Conservation (phyloP, 2,888 invertebrate genomes). For the Epiblema foenella region DNA sequence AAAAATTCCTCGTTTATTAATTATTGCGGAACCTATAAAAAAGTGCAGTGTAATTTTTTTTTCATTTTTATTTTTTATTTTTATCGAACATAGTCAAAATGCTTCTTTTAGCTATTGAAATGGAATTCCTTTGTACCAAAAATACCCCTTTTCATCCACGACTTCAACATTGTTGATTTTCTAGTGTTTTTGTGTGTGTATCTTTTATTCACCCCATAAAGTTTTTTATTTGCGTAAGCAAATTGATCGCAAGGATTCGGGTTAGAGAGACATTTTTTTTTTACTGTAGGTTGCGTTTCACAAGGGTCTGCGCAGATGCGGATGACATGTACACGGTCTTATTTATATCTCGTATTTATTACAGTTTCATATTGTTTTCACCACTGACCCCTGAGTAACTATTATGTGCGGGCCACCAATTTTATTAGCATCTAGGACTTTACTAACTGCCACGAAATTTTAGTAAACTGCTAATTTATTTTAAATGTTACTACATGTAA, state of each 20-base stretch:
- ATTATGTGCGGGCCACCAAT: background rate
- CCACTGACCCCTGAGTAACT: background rate
- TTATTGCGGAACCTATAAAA: too few relatives aligned
- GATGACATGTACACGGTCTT: constrained; percentile 8
- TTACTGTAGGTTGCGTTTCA: constrained; percentile 35
- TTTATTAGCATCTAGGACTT: background rate
- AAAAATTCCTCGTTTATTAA: too few relatives aligned
- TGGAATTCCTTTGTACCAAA: background rate
- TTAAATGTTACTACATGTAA: too few relatives aligned
- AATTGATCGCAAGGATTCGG: constrained; percentile 57
- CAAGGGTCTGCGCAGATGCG: constrained; percentile 9
- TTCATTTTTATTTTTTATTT: too few relatives aligned
- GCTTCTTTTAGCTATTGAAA: constrained; percentile 10
- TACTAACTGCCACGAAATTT: too few relatives aligned
- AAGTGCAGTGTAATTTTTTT: too few relatives aligned
- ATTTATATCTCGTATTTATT: constrained; percentile 9
- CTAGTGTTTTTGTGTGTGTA: constrained; percentile 51
- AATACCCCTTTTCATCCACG: constrained; percentile 56
- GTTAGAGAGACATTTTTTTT: constrained; percentile 47
- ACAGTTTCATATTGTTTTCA: background rate
- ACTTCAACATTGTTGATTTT: constrained; percentile 64
- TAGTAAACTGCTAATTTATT: too few relatives aligned
- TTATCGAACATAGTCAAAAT: too few relatives aligned
- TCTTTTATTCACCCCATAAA: constrained; percentile 61
- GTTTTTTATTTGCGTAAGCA: constrained; percentile 62